A percentile compares a stretch with the other conserved stretches of the same genome.
phyloP scores from a whole-genome alignment of 2,113 vertebrate genomes.

The Spheniscus mendiculus region DNA sequence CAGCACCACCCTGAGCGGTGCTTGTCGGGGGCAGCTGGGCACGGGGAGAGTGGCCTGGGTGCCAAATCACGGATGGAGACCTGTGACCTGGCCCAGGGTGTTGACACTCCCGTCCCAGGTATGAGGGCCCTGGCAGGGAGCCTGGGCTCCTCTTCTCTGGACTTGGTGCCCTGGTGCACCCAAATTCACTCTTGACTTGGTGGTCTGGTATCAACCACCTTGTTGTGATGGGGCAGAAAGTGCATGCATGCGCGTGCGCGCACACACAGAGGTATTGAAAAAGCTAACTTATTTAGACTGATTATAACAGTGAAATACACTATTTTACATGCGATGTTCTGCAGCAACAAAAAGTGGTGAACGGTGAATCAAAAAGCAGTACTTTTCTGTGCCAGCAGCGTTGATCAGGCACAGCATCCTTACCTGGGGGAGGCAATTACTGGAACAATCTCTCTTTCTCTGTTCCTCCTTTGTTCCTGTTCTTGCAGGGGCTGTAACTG shows the following conservation, averaged over 20 bases:
- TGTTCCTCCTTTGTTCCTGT: conserved; percentile 38
- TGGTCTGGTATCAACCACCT: background rate
- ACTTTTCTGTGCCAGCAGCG: background rate
- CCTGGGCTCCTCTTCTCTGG: background rate
- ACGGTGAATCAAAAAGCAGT: background rate
- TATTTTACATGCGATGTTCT: background rate
- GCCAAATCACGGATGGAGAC: background rate
- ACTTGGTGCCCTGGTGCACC: background rate
- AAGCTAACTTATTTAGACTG: background rate
- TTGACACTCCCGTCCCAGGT: accelerated
- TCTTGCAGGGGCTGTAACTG: conserved; percentile 49
- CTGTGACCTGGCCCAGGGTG: background rate
- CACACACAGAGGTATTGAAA: background rate
- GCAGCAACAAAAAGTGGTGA: background rate
- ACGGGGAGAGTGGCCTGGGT: background rate
- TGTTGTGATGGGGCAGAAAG: background rate
- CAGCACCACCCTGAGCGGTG: background rate
- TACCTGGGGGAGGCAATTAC: conserved; percentile 69
- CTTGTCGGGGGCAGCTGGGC: background rate
- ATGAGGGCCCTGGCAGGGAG: background rate
- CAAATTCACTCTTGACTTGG: background rate
- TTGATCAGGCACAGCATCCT: conserved; percentile 23
- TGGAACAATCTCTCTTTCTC: conserved; percentile 49
- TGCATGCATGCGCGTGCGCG: accelerated
- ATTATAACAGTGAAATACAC: background rate